Evolutionary conservation across 2,888 invertebrate genomes (phyloP).

Genomic region (Philopedon plagiatum): DNA sequence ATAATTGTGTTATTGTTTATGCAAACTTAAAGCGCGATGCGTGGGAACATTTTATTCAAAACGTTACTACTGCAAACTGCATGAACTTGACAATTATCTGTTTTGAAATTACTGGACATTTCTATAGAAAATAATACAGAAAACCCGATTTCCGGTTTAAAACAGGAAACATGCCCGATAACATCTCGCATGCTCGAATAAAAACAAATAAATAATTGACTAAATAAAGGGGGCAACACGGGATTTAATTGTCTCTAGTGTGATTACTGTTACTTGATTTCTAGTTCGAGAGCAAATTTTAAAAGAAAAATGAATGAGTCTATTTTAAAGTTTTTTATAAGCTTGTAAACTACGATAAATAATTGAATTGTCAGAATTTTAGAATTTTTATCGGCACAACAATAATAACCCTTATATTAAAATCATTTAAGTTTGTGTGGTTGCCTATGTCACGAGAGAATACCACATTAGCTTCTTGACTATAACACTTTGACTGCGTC

Average conservation of each 20-base stretch:
- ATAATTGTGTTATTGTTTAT: slow-evolving; percentile 16
- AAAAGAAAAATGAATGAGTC: background rate
- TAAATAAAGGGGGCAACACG: slow-evolving; percentile 40
- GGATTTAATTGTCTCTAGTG: slow-evolving; percentile 33
- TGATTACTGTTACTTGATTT: slow-evolving; percentile 27
- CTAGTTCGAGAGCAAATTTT: background rate
- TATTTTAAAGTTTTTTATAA: too few species aligned
- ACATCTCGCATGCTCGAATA: slow-evolving; percentile 59
- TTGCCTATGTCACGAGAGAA: too few species aligned
- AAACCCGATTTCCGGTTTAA: slow-evolving; percentile 61
- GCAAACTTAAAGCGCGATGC: slow-evolving; percentile 2
- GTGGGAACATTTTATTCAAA: slow-evolving; percentile 16
- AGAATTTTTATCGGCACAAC: too few species aligned
- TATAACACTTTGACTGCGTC: too few species aligned
- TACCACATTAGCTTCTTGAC: too few species aligned
- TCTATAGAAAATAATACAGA: slow-evolving; percentile 51
- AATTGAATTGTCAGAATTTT: too few species aligned
- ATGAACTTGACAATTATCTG: slow-evolving; percentile 40
- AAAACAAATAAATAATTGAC: slow-evolving; percentile 58
- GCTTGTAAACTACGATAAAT: too few species aligned
- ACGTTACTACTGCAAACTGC: slow-evolving; percentile 6
- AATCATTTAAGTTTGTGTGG: too few species aligned
- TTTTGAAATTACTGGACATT: slow-evolving; percentile 32
- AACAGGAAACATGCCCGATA: slow-evolving; percentile 62
- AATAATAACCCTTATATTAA: too few species aligned